Conservation (phyloP, 1,140 invertebrate species). For the Drosophila ohnishii region DNA sequence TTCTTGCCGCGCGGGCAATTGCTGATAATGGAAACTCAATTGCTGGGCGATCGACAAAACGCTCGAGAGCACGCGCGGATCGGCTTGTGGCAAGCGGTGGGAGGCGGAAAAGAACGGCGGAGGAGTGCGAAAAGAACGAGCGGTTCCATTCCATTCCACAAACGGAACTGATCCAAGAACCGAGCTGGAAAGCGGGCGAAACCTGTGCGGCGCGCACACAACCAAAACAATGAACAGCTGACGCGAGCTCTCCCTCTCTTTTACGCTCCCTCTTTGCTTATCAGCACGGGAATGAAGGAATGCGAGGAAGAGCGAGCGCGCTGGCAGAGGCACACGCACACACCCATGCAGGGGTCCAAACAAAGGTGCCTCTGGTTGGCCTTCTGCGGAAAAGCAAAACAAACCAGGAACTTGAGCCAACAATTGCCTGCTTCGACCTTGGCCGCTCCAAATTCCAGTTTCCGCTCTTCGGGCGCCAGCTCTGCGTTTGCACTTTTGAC, state of each 20-base stretch:
- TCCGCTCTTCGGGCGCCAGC: constrained; percentile 1
- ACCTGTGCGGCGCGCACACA: constrained; percentile 65
- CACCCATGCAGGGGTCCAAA: constrained; percentile 3
- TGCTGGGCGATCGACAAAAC: constrained; percentile 27
- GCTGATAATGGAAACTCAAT: constrained; percentile 44
- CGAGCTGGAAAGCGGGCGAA: constrained; percentile 46
- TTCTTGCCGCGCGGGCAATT: constrained; percentile 21
- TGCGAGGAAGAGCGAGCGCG: constrained; percentile 23
- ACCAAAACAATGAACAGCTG: constrained; percentile 78
- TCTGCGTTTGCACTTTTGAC: constrained; percentile 68
- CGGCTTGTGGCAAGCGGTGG: constrained; percentile 15
- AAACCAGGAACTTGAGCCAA: not conserved
- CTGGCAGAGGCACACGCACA: not conserved
- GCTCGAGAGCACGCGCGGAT: constrained; percentile 34
- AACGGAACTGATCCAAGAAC: constrained; percentile 70
- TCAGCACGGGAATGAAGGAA: constrained; percentile 66
- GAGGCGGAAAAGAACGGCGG: constrained; percentile 2
- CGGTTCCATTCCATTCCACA: constrained; percentile 72
- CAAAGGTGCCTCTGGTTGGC: constrained; percentile 5
- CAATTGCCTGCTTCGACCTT: constrained; percentile 3
- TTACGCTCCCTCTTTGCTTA: constrained; percentile 43
- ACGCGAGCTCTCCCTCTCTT: constrained; percentile 33
- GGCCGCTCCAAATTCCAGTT: constrained; percentile 2
- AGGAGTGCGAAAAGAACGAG: constrained; percentile 18
- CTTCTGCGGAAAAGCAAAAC: constrained; percentile 10